Percentiles rank a stretch among this genome's conserved stretches.
phyloP scores from a whole-genome alignment of 2,797 vertebrate genomes.

The Valencia hispanica region DNA sequence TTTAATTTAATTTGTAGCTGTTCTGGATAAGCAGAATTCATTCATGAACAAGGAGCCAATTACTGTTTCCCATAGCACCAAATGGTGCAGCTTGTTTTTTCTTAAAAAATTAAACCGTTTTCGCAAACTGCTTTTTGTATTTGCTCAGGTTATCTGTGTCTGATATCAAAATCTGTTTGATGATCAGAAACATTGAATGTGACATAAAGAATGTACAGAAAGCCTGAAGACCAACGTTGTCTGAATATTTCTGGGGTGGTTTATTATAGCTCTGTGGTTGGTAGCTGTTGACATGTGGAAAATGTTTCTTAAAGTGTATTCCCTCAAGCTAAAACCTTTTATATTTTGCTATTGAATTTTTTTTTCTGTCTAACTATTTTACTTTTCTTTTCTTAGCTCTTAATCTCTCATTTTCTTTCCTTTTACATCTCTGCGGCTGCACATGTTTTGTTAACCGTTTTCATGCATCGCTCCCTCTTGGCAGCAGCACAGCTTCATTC shows the following conservation, averaged over 20 bases:
- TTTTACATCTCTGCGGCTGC: conserved; percentile 22
- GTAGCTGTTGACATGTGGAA: not conserved
- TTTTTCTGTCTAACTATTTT: not conserved
- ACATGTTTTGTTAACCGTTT: conserved; percentile 40
- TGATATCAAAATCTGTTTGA: not conserved
- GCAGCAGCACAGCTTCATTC: conserved; percentile 50
- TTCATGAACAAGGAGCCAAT: not conserved
- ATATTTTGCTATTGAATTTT: not conserved
- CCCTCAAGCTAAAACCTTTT: not conserved
- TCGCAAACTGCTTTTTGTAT: not conserved
- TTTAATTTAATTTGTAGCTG: not conserved
- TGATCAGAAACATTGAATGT: not conserved
- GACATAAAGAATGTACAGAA: not conserved
- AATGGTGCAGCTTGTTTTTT: not conserved
- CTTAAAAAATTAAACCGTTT: not conserved
- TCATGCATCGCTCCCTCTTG: conserved; percentile 34
- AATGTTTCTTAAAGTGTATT: conserved; percentile 1
- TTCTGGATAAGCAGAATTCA: not conserved
- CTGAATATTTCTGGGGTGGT: not conserved
- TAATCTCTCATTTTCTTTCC: conserved; percentile 36
- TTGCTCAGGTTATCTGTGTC: not conserved
- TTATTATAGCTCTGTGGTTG: not conserved
- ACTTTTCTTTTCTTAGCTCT: conserved; percentile 31
- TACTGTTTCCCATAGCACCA: not conserved
- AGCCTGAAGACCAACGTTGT: not conserved